Base-by-base conservation (phyloP, 1,140 invertebrate genomes). In the Stegodyphus mimosarum region DNA sequence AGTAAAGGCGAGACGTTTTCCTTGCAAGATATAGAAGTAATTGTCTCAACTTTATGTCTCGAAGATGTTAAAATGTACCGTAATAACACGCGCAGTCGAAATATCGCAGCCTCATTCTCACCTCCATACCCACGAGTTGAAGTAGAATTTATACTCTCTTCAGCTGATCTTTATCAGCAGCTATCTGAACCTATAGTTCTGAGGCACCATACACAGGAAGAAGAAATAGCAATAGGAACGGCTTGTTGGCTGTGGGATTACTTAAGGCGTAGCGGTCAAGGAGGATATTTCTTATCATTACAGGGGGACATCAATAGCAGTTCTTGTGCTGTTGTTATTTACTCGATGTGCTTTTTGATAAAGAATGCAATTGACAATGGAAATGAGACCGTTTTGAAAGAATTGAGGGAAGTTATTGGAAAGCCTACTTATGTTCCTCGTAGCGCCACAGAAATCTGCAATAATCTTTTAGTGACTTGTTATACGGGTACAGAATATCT, bases 181-280 rank as follows among this genome's bases (percentile, higher is more conserved):
- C 11, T 6, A 67, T 67, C 64, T 4, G 15, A n/a, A n/a, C 64
- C 64, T 17, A 67, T 15, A n/a, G 15, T 67, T n/a, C 64, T 67
- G 9, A 67, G 9, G 9, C 7, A 18, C 64, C 6, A 67, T n/a
- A 1, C 64, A 17, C 1, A 67, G 17, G 95, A 97, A 90, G 95
- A 98, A 90, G 97, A 98, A 91, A 97, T 97, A 60, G 71, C 81
- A 50, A 91, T 95, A 88, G 97, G 96, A 0, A 97, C 97, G 6
- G 97, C 98, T 7, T 97, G 97, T 89, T 99, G 98, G 98, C 91
- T 99, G 0, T 99, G 98, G 98, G 98, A 99, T 90, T 99, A 99
- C 91, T 91, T 99, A 2, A 92, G 95, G 81, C 91, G 96, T 15
- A 96, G 95, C 7, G 95, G 96, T 5, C 96, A 98, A 91, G 96